A percentile compares a stretch with the other conserved stretches of the same genome.
Conservation (phyloP, 1,140 invertebrate genomes). For the Atopsyche davidsoni region DNA sequence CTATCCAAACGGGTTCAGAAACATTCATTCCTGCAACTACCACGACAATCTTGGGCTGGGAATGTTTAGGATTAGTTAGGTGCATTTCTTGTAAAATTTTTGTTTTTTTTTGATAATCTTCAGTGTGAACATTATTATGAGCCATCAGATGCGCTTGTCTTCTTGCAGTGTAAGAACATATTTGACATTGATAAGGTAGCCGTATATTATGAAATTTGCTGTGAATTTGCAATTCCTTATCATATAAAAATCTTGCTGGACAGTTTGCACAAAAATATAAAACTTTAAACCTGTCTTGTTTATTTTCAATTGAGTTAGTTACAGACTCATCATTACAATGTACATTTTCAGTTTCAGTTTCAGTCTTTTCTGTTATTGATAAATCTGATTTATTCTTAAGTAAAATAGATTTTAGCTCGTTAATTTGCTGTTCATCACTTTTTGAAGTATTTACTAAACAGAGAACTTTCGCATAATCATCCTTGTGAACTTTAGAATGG, state of each 20-base stretch:
- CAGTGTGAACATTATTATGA: slow-evolving; percentile 72
- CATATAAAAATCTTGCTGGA: slow-evolving; percentile 61
- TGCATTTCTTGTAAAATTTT: slow-evolving; percentile 63
- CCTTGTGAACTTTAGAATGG: slow-evolving; percentile 73
- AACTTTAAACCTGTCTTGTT: slow-evolving; percentile 33
- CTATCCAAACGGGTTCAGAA: slow-evolving; percentile 40
- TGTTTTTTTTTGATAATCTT: slow-evolving; percentile 75
- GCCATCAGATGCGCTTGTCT: slow-evolving; percentile 63
- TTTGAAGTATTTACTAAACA: slow-evolving; percentile 59
- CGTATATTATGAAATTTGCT: slow-evolving; percentile 59
- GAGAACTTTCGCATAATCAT: slow-evolving; percentile 61
- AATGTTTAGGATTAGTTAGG: slow-evolving; percentile 54
- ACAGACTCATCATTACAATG: slow-evolving; percentile 14
- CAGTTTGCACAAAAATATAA: slow-evolving; percentile 62
- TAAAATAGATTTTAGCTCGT: slow-evolving; percentile 44
- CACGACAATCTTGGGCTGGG: slow-evolving; percentile 56
- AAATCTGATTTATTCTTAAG: slow-evolving; percentile 10
- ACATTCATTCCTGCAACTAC: slow-evolving; percentile 36
- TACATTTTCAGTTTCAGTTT: slow-evolving; percentile 32
- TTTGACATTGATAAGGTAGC: slow-evolving; percentile 61
- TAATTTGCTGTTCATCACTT: slow-evolving; percentile 62
- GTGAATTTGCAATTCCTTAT: slow-evolving; percentile 64
- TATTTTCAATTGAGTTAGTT: too few relatives aligned
- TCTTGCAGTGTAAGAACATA: slow-evolving; percentile 71
- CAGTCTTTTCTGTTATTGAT: slow-evolving; percentile 25